These are phyloP conservation scores for Setophaga kirtlandii DNA, from an alignment of 2,113 vertebrate species.

Conservation along the genomic window DNA sequence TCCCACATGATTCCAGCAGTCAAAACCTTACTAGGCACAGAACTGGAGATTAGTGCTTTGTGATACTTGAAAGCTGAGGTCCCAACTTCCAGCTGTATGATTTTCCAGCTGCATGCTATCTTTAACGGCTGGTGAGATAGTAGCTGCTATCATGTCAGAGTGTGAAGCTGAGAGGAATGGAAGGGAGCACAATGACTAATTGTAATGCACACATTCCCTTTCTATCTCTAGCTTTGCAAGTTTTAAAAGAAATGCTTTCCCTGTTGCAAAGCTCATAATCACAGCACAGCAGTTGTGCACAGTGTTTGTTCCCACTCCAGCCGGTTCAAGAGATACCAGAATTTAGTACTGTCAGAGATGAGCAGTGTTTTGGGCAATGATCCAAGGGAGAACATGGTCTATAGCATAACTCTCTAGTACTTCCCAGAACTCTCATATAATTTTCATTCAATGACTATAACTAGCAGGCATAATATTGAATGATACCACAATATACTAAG, in stretches of 20 bases:
- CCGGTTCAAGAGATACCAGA: background rate
- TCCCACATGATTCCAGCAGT: background rate
- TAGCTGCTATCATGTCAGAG: background rate
- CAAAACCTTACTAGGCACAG: background rate
- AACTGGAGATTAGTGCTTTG: background rate
- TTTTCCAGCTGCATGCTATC: background rate
- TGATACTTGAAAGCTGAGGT: background rate
- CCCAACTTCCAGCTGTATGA: background rate
- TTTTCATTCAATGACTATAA: background rate
- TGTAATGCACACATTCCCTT: background rate
- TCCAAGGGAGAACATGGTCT: background rate
- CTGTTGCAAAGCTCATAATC: background rate
- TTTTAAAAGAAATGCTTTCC: background rate
- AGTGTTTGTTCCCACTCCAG: background rate
- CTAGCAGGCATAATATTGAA: background rate
- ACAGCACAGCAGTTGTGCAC: background rate
- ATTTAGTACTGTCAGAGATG: background rate
- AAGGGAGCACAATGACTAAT: background rate
- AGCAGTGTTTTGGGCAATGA: background rate
- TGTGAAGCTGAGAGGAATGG: background rate
- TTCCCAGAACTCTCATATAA: background rate
- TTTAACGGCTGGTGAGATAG: conserved; percentile 9
- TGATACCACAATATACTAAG: background rate
- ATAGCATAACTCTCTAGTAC: background rate
- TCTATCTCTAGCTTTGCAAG: background rate